Conservation (phyloP, 2,888 invertebrate genomes). For the Tipula unca region DNA sequence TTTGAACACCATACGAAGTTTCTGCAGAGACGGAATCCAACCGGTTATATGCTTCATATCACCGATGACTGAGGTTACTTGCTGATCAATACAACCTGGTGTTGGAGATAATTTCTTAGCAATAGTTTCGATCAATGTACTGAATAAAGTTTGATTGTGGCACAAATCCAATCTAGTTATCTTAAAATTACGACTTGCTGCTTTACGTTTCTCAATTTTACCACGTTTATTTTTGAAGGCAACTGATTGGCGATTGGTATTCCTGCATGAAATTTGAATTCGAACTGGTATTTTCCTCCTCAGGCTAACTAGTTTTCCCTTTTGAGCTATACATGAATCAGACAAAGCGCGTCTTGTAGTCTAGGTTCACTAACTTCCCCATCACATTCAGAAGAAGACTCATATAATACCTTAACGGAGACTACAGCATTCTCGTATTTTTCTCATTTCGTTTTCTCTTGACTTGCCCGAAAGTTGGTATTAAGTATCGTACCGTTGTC, state of each 20-base stretch:
- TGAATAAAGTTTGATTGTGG: slow-evolving; percentile 80
- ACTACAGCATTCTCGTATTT: background rate
- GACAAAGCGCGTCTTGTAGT: slow-evolving; percentile 68
- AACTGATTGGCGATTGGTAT: slow-evolving; percentile 26
- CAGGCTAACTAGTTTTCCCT: slow-evolving; percentile 53
- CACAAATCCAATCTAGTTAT: slow-evolving; percentile 81
- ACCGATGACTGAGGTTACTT: slow-evolving; percentile 68
- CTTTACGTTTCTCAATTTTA: slow-evolving; percentile 55
- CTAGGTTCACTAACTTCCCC: slow-evolving; percentile 51
- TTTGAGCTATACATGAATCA: slow-evolving; percentile 57
- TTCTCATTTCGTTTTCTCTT: slow-evolving; percentile 46
- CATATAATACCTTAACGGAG: slow-evolving; percentile 41
- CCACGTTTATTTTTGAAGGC: slow-evolving; percentile 40
- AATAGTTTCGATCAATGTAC: slow-evolving; percentile 66
- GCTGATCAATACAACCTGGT: slow-evolving; percentile 87
- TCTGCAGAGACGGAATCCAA: slow-evolving; percentile 65
- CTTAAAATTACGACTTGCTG: slow-evolving; percentile 58
- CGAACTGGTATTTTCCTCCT: slow-evolving; percentile 47
- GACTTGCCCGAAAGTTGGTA: slow-evolving; percentile 31
- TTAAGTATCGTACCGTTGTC: slow-evolving; percentile 15
- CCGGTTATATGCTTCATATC: slow-evolving; percentile 69
- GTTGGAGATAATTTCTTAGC: slow-evolving; percentile 74
- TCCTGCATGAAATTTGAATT: slow-evolving; percentile 26
- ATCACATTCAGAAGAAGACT: slow-evolving; percentile 33
- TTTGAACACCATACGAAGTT: slow-evolving; percentile 79